These are phyloP conservation scores for Drymonia ruficornis DNA, from an alignment of 2,888 invertebrate genomes.

Conservation along the genomic window DNA sequence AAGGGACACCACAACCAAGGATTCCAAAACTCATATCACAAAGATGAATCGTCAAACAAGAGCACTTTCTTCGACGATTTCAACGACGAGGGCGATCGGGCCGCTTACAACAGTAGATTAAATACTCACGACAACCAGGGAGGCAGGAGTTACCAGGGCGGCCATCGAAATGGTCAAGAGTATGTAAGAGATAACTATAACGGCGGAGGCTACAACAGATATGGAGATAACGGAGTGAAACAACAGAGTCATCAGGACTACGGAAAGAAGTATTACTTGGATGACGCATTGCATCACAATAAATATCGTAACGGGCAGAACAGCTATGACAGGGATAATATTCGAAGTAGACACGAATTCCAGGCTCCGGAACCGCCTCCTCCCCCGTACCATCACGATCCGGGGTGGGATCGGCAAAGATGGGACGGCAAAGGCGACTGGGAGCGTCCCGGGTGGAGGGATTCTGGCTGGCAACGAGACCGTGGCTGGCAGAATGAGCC, in stretches of 20 bases:
- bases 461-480: constrained; percentile 41
- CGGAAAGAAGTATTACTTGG: constrained; percentile 75
- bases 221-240: constrained; percentile 72
- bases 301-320: constrained; percentile 71
- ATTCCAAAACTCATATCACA: constrained; percentile 88
- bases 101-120: constrained; percentile 69
- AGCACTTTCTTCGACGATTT: constrained; percentile 88
- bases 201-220: constrained; percentile 67
- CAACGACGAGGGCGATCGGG: constrained; percentile 77
- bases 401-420: constrained; percentile 66
- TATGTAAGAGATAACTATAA: constrained; percentile 68
- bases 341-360: constrained; percentile 64
- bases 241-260: constrained; percentile 71
- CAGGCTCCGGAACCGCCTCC: constrained; percentile 49
- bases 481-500: constrained; percentile 47
- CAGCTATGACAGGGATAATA: constrained; percentile 65
- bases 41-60: constrained; percentile 88
- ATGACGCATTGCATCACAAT: constrained; percentile 71
- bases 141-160: constrained; percentile 70
- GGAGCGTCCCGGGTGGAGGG: constrained; percentile 55
- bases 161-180: constrained; percentile 74
- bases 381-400: constrained; percentile 49
- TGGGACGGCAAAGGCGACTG: constrained; percentile 62
- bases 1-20: constrained; percentile 89
- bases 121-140: constrained; percentile 74